Evolutionary conservation across 1,140 invertebrate genomes (phyloP), one percentile per base, ranked within the genome.

Genomic region (Drosophila pachea): DNA sequence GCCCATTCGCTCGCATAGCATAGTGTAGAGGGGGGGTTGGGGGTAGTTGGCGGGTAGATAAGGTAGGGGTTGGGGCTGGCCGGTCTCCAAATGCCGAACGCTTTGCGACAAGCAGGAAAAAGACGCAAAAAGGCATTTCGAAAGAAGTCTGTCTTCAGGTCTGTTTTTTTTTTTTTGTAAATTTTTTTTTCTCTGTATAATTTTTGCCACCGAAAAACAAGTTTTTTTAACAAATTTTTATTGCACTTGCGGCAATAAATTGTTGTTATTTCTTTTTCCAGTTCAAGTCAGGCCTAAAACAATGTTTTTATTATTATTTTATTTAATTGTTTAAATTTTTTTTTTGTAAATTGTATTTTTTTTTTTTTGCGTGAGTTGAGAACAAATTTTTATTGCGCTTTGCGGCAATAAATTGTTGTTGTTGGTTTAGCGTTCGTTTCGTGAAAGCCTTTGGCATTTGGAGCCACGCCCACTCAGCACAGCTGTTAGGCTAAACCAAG

Each of bases 371-470:
- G 56, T 45, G 5, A 9, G 11, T 31, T 9, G 12, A n/a, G 29
- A 55, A 56, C 45, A 7, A 35, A 7, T 59, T 42, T n/a, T 31
- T 22, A 16, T 32, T 31, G 33, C 9, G 36, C 16, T 7, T 59
- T 42, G 32, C 49, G 5, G 49, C 49, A 52, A 52, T 52, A 53
- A 64, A 64, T 45, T 38, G 32, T 56, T 69, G 12, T 45, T 69
- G 12, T 45, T 42, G 11, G 11, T n/a, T 3, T 11, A 16, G 11
- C 9, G 42, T 31, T 11, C 0, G 8, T 43, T 54, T 42, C 9
- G 49, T 16, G 11, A 12, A 84, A 75, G 75, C 76, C 66, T 49
- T 48, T 64, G 68, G 78, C 78, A 71, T 83, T 84, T 84, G 63
- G 63, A 78, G 48, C 63, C 71, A 61, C 43, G 47, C 54, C 48